Percentiles rank a stretch among this genome's conserved stretches.
Conservation (phyloP, 1,140 invertebrate genomes). For the Phortica variegata region DNA sequence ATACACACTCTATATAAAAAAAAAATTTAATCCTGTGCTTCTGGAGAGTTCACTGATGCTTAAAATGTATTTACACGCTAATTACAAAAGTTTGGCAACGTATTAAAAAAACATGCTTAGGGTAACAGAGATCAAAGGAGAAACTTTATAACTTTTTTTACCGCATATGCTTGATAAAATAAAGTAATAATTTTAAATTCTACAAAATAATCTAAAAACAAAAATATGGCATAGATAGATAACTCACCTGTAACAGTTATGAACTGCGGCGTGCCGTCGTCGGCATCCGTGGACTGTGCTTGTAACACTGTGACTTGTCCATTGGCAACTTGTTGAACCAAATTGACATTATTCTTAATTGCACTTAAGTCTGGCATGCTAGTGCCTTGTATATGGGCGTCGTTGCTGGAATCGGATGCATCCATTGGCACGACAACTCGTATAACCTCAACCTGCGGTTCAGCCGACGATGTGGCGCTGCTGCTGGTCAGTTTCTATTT, state of each 20-base stretch:
- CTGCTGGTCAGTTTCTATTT: constrained; percentile 17
- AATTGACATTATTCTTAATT: constrained; percentile 38
- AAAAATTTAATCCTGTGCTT: neutral
- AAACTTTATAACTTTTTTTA: constrained; percentile 5
- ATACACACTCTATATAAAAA: too few relatives aligned
- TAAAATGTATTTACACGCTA: constrained; percentile 9
- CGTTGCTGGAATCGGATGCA: constrained; percentile 46
- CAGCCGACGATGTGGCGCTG: constrained; percentile 12
- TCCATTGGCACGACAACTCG: constrained; percentile 53
- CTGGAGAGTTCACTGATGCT: neutral
- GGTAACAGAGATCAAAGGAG: neutral
- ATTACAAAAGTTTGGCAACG: constrained; percentile 3
- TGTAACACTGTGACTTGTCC: constrained; percentile 50
- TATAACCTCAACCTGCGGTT: constrained; percentile 40
- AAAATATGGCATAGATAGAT: neutral
- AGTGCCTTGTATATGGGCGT: constrained; percentile 31
- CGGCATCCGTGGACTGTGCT: constrained; percentile 29
- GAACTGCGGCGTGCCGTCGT: constrained; percentile 42
- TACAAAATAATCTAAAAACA: neutral
- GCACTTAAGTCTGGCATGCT: constrained; percentile 30
- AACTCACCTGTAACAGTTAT: constrained; percentile 54
- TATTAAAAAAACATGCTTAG: neutral
- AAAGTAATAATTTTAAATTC: constrained; percentile 1
- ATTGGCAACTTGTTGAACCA: constrained; percentile 47
- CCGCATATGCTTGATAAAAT: constrained; percentile 18